Evolutionary conservation across 2,888 invertebrate species (phyloP).

Genomic region (Pseudanteris insignis): DNA sequence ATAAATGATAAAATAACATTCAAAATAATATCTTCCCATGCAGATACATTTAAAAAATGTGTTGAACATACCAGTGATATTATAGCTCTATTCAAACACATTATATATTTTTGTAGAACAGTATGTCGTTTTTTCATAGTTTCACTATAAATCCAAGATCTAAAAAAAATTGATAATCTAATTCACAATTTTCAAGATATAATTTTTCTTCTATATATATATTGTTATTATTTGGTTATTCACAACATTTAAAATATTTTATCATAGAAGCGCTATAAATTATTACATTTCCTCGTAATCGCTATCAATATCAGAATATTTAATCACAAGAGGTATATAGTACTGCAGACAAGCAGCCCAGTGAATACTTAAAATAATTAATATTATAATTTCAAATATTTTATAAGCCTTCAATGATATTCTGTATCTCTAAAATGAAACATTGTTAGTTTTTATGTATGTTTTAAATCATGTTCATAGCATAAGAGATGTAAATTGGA

Average conservation of each 20-base stretch:
- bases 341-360: constrained; percentile 62
- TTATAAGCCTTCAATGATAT: constrained; percentile 52
- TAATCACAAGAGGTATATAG: constrained; percentile 50
- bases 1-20: constrained; percentile 53
- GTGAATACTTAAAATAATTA: constrained; percentile 51
- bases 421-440: constrained; percentile 51
- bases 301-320: constrained; percentile 23
- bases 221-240: not conserved
- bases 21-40: constrained; percentile 56
- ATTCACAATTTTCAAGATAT: not conserved
- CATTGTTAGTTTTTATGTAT: too few species aligned
- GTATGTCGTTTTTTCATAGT: constrained; percentile 49
- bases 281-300: constrained; percentile 44
- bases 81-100: constrained; percentile 55
- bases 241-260: too few species aligned
- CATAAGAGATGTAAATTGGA: too few species aligned
- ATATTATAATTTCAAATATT: constrained; percentile 49
- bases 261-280: too few species aligned
- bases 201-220: not conserved
- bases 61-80: constrained; percentile 52
- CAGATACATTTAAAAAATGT: constrained; percentile 51
- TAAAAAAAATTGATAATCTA: not conserved
- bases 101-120: constrained; percentile 49
- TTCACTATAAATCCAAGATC: constrained; percentile 54
- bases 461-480: too few species aligned